phyloP scores from a whole-genome alignment of 2,888 invertebrate genomes.

The Orchesella flavescens region DNA sequence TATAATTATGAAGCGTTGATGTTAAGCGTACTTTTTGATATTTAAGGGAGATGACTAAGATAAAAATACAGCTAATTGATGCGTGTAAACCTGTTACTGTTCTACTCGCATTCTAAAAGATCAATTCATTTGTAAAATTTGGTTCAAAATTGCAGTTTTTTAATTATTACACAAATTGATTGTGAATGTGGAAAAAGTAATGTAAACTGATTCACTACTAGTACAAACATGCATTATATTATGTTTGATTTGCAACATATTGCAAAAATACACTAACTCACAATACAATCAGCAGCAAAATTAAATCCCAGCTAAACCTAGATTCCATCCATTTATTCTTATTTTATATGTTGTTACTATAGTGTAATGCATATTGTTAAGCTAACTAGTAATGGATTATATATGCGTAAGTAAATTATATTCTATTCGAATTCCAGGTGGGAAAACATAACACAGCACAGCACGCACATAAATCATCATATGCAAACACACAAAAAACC shows the following conservation, averaged over 20 bases:
- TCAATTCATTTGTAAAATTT: neutral
- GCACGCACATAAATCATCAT: no score
- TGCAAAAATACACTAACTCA: no score
- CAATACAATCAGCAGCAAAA: no score
- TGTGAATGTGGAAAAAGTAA: constrained; percentile 7
- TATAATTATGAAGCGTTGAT: constrained; percentile 55
- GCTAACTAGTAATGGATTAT: no score
- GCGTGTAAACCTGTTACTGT: neutral
- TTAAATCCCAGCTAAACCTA: no score
- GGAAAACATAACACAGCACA: no score
- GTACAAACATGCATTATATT: neutral
- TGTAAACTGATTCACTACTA: neutral
- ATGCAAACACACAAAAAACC: no score
- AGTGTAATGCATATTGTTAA: no score
- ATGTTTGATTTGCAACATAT: neutral
- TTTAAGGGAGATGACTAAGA: constrained; percentile 61
- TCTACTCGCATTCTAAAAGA: neutral
- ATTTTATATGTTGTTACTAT: no score
- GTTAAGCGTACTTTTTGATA: constrained; percentile 57
- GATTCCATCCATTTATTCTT: no score
- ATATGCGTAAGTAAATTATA: no score
- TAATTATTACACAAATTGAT: neutral
- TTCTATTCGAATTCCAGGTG: no score
- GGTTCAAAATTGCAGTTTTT: constrained; percentile 11
- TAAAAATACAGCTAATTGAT: neutral